Base-by-base conservation (phyloP, 2,797 vertebrate genomes). In the Mallotus villosus region DNA sequence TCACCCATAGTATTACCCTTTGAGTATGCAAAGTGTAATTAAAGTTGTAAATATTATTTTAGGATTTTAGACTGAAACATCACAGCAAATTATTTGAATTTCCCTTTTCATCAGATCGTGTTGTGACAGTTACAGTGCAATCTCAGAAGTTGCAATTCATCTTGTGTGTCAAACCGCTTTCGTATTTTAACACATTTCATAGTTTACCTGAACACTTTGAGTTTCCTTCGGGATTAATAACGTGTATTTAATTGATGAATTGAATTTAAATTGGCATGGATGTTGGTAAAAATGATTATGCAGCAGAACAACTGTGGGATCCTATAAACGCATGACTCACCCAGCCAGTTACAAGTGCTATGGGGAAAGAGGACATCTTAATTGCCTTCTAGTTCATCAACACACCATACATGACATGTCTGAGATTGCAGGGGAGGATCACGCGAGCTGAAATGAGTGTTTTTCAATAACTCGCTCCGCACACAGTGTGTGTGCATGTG, bases 171-270 rank as follows among this genome's bases (percentile, higher is more conserved):
- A 25, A 46, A 29, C 4, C 37, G 16, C 17, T 1, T 60, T 22
- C 21, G 41, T 5, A 63, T 81, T 75, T 78, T 63, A 53, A 58
- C 27, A 24, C 51, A 70, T 79, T 76, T 82, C 68, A 78, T 79
- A 72, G 76, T 25, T 70, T 63, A 46, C 27, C 72, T 27, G 24
- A 53, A 53, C 37, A 41, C 37, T 41, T 41, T 34, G 32, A 34
- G 5, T 34, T 8, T 46, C 12, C 41, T 46, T 46, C 2, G 41
- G 41, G 2, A 14, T 46, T 46, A 46, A 46, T 46, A 12, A 12
- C 1, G 12, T 12, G 41, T 46, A 46, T 46, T 14, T 46, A 46
- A 46, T 46, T 46, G 41, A 46, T 2, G 9, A 46, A 46, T 46
- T 46, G 0, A 46, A 46, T 2, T 12, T 46, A 46, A 57, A 60